Evolutionary conservation across 2,888 invertebrate genomes (phyloP), one percentile per base, ranked within the genome.

Genomic region (Patella ulyssiponensis): DNA sequence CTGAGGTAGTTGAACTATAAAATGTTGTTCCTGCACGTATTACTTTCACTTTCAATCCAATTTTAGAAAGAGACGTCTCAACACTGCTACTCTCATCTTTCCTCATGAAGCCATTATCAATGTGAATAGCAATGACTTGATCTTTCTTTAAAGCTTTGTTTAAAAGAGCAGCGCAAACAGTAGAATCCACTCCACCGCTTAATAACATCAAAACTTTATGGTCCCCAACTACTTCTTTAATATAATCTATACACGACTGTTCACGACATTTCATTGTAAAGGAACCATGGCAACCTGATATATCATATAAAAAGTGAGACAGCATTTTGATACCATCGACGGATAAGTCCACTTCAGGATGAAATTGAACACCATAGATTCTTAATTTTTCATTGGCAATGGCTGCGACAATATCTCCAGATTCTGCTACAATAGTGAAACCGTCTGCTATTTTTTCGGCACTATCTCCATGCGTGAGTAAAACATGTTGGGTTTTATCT

Each of bases 81-180:
- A 99, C 98, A 87, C 95, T 95, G 74, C 94, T 94, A 88, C 97
- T 97, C 92, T 99, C 99, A 87, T 96, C 95, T 92, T 97, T 97
- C 83, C 99, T 94, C 98, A 99, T 98, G 92, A 99, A 99, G 76
- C 99, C 99, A 92, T 99, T 99, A 92, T 99, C 98, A 87, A 99
- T 97, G 93, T 99, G 99, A 83, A 99, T 94, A 52, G 98, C 98
- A 88, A 98, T 96, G 79, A 99, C 93, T 86, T 93, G 92, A 92
- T 98, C 97, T 87, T 96, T 96, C 80, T 94, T 94, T 74, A 99
- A 93, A 14, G 99, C 98, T 91, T 96, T 96, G 91, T 96, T 95
- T 75, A 99, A 93, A 80, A 99, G 93, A 33, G 98, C 98, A 51
- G 98, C 98, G 93, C 99, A 99, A 14, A 99, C 99, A n/a, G 99